Percentiles rank a stretch among this genome's conserved stretches.
These are phyloP conservation scores for Rhogogaster chlorosoma DNA, from an alignment of 2,888 invertebrate genomes.

Conservation along the genomic window DNA sequence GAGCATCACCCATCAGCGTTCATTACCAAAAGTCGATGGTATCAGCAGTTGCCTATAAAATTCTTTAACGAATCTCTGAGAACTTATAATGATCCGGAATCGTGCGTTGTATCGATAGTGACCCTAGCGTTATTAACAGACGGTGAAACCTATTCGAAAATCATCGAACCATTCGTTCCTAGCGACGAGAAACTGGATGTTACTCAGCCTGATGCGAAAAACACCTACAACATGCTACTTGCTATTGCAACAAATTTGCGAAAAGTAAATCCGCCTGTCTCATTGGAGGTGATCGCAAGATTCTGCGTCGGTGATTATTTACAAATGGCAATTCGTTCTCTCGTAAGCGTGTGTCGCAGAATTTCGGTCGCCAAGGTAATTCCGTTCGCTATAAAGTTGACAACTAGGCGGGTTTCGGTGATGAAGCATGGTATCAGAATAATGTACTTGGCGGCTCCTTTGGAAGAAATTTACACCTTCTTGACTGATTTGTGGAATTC, in stretches of 20 bases:
- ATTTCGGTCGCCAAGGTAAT: slow-evolving; percentile 58
- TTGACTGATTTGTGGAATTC: slow-evolving; percentile 58
- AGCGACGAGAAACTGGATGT: slow-evolving; percentile 58
- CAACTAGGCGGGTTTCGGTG: slow-evolving; percentile 64
- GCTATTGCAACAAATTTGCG: slow-evolving; percentile 57
- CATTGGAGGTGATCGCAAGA: slow-evolving; percentile 59
- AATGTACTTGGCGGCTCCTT: slow-evolving; percentile 59
- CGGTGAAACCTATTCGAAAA: slow-evolving; percentile 57
- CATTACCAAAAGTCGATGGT: slow-evolving; percentile 17
- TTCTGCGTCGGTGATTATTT: slow-evolving; percentile 66
- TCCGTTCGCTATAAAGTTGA: slow-evolving; percentile 60
- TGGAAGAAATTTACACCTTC: slow-evolving; percentile 56
- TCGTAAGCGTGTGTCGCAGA: slow-evolving; percentile 62
- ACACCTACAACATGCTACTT: slow-evolving; percentile 11
- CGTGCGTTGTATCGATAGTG: background rate
- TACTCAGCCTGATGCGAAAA: slow-evolving; percentile 52
- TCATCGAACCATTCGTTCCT: slow-evolving; percentile 65
- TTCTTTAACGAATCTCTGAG: slow-evolving; percentile 14
- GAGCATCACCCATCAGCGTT: background rate
- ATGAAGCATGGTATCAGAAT: slow-evolving; percentile 71
- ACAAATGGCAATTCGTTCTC: slow-evolving; percentile 52
- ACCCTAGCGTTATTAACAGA: slow-evolving; percentile 63
- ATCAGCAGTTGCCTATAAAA: slow-evolving; percentile 4
- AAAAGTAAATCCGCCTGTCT: slow-evolving; percentile 68
- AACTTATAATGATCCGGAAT: slow-evolving; percentile 15